Evolutionary conservation across 2,888 invertebrate genomes (phyloP), one percentile per base, ranked within the genome.

Genomic region (Nycteola revayana): DNA sequence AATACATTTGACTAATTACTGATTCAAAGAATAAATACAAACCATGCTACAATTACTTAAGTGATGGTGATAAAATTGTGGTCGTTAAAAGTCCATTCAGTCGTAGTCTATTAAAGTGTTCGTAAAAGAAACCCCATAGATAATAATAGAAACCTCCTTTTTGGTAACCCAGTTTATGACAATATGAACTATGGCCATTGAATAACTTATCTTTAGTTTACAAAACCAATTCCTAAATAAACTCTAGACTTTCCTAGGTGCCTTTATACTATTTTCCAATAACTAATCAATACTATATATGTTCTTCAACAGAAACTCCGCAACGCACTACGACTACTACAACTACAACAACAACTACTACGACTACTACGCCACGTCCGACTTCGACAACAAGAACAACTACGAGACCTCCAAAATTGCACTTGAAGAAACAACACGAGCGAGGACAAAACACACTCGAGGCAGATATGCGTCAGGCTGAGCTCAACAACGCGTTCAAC

Each of bases 311-410:
- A 88, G 88, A 87, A 52, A 82, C 85, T 14, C 86, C 87, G 33
- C 79, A 76, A 45, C 72, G 77, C 49, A 79, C 79, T 2, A 85
- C 85, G 0, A 86, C 79, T 2, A 82, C 80, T 6, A 87, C 87
- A n/a, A 86, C 86, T 1, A 86, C 86, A 0, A 87, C 87, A 71
- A 86, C 87, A 0, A 84, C 88, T 0, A 85, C 87, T 1, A 84
- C 85, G 1, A 81, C 84, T 1, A 71, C 81, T 5, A 75, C 75
- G 3, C 61, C 72, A 9, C 67, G 57, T 1, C 72, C 75, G 7
- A 70, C 83, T 17, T 75, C 81, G 1, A 72, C 80, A 1, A 41
- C 58, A 0, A 39, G 61, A 4, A 60, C 81, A 1, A 81, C 86
- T 3, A 80, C 83, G 23, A 74, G 78, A 0, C 61, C 75, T 3